Evolutionary conservation across 2,888 invertebrate genomes (phyloP).

Genomic region (Argyresthia albistria): DNA sequence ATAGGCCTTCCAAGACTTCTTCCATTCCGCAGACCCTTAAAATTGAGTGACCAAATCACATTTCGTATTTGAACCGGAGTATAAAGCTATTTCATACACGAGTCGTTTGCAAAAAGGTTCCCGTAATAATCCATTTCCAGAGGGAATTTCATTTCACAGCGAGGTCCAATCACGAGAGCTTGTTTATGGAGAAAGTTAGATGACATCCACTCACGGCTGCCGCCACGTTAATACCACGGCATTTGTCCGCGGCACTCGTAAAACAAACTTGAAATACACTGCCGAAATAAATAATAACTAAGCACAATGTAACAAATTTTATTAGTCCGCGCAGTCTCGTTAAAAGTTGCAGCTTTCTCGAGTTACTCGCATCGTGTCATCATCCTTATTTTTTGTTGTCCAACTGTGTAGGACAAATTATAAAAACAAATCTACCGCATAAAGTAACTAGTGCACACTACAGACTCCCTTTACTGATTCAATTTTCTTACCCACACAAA

Average conservation of each 20-base stretch:
- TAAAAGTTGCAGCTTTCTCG: too few species aligned
- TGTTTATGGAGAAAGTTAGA: constrained; percentile 43
- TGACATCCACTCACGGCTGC: constrained; percentile 21
- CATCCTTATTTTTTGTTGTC: too few species aligned
- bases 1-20: too few species aligned
- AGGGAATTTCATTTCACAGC: constrained; percentile 14
- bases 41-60: background rate
- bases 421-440: too few species aligned
- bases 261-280: constrained; percentile 15
- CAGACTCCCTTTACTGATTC: too few species aligned
- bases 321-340: too few species aligned
- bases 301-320: background rate
- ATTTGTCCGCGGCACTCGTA: constrained; percentile 17
- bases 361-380: too few species aligned
- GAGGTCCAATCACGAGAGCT: constrained; percentile 18
- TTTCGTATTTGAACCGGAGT: background rate
- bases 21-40: background rate
- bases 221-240: constrained; percentile 20
- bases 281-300: background rate
- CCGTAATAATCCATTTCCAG: constrained; percentile 2
- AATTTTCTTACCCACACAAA: too few species aligned
- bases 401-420: too few species aligned
- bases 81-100: background rate
- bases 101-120: background rate
- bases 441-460: too few species aligned